These are phyloP conservation scores for Hanleya hanleyi DNA, from an alignment of 2,888 invertebrate genomes.

Conservation along the genomic window DNA sequence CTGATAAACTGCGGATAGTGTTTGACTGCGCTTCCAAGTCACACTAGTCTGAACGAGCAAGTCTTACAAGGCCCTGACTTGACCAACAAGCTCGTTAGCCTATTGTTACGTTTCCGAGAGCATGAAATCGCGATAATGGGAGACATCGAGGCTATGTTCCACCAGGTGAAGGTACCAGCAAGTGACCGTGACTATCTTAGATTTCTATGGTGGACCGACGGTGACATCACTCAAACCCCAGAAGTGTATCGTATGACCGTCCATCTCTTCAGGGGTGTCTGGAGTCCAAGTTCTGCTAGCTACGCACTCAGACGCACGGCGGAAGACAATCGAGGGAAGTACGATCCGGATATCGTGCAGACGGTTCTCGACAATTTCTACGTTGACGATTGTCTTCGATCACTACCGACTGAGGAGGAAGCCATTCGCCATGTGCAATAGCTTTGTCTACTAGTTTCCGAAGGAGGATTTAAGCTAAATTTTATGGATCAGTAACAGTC, in stretches of 20 bases:
- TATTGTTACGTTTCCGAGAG: conserved; percentile 22
- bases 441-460: not conserved
- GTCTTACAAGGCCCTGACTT: conserved; percentile 28
- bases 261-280: no score
- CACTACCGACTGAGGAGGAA: not conserved
- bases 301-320: conserved; percentile 10
- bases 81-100: conserved; percentile 20
- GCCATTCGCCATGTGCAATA: not conserved
- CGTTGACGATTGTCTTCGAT: conserved; percentile 15
- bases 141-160: no score
- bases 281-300: not conserved
- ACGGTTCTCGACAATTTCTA: conserved; percentile 4
- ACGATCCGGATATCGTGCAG: not conserved
- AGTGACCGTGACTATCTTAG: conserved; percentile 10
- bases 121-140: conserved; percentile 20
- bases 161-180: not conserved
- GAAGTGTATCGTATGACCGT: no score
- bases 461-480: not conserved
- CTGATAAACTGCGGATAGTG: conserved; percentile 14
- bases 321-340: not conserved
- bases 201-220: conserved; percentile 15
- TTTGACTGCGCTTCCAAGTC: conserved; percentile 2
- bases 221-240: conserved; percentile 8
- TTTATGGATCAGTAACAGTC: not conserved
- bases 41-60: conserved; percentile 21